Evolutionary conservation across 2,113 vertebrate species (phyloP).

Genomic region (Sinosuthora webbiana): DNA sequence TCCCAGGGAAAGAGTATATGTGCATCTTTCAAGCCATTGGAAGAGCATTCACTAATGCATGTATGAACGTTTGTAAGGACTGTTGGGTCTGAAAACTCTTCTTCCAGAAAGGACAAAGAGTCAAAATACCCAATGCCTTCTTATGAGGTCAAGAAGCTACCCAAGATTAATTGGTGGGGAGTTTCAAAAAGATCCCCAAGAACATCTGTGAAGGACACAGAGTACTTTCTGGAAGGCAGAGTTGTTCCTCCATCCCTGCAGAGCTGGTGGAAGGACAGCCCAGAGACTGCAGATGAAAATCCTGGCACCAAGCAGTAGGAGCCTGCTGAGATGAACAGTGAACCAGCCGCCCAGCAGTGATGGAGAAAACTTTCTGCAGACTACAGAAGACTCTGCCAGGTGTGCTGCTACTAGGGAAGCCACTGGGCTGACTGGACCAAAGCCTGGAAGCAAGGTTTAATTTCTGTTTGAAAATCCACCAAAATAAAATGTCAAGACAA

Average conservation of each 20-base stretch:
- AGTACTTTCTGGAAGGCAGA: slow-evolving; percentile 13
- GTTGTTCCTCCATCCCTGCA: neutral
- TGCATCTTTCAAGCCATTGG: neutral
- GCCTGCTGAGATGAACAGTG: neutral
- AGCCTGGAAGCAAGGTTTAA: neutral
- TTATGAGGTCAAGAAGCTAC: neutral
- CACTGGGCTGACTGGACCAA: neutral
- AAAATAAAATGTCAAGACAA: neutral
- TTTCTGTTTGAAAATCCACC: neutral
- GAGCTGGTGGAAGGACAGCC: slow-evolving; percentile 18
- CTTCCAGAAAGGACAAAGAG: neutral
- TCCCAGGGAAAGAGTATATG: neutral
- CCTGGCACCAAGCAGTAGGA: neutral
- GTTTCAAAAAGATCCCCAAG: neutral
- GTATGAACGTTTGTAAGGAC: neutral
- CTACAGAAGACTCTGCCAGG: slow-evolving; percentile 5
- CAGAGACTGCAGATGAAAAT: slow-evolving; percentile 48
- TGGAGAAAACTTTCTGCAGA: neutral
- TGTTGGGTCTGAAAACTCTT: neutral
- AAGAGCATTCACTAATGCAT: neutral
- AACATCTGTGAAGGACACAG: slow-evolving; percentile 14
- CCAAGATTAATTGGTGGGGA: neutral
- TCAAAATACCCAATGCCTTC: neutral
- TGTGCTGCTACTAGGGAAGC: slow-evolving; percentile 13
- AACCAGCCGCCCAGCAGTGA: neutral